These are phyloP conservation scores for Paralvinella palmiformis DNA, from an alignment of 1,140 invertebrate species.

Conservation along the genomic window DNA sequence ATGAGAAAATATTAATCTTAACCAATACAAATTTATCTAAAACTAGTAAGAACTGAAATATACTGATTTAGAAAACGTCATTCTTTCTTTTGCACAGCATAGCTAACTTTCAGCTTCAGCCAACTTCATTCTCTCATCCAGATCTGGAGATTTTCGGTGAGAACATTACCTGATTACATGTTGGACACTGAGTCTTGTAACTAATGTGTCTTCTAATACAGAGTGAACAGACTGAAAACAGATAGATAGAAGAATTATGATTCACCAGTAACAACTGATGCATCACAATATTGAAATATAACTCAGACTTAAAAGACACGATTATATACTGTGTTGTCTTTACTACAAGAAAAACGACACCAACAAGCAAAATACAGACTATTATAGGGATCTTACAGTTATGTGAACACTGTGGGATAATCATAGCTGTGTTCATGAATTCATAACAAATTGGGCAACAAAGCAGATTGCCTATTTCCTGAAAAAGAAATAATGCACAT, in stretches of 20 bases:
- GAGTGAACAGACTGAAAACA: constrained; percentile 54
- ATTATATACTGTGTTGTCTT: neutral
- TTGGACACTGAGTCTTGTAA: constrained; percentile 55
- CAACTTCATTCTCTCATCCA: neutral
- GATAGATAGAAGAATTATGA: neutral
- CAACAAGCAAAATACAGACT: neutral
- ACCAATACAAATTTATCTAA: no score
- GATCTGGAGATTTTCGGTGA: neutral
- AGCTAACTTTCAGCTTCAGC: neutral
- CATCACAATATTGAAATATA: neutral
- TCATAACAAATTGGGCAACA: constrained; percentile 23
- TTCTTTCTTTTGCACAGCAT: neutral
- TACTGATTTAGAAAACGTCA: neutral
- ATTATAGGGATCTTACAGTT: constrained; percentile 24
- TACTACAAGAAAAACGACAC: no score
- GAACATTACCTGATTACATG: constrained; percentile 51
- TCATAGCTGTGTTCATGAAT: constrained; percentile 20
- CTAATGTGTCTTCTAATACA: constrained; percentile 57
- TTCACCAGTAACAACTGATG: neutral
- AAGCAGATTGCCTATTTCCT: constrained; percentile 17
- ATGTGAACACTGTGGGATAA: constrained; percentile 22
- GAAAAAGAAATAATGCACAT: constrained; percentile 13
- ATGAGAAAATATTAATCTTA: no score
- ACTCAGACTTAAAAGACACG: neutral
- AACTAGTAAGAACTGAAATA: neutral